Percentiles rank a stretch among this genome's conserved stretches.
phyloP scores from a whole-genome alignment of 2,888 invertebrate species.

The Calliscelio sp. region DNA sequence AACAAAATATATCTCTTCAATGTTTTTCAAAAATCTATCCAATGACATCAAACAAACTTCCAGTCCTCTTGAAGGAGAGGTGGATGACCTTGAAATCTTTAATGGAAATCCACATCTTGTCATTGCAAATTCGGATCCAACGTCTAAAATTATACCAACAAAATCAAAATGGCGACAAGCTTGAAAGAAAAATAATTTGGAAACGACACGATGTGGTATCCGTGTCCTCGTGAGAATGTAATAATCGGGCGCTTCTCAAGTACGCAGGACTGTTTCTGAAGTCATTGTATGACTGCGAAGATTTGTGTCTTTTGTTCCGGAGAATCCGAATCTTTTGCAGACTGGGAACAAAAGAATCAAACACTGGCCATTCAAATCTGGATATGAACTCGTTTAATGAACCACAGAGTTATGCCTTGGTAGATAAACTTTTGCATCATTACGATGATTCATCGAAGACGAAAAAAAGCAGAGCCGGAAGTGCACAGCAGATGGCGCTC shows the following conservation, averaged over 20 bases:
- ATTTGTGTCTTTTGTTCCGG: constrained; percentile 56
- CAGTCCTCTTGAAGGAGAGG: no score
- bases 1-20: no score
- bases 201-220: not conserved
- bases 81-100: no score
- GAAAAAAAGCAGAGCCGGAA: not conserved
- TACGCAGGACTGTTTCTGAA: constrained; percentile 33
- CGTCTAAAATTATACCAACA: no score
- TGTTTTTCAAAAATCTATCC: no score
- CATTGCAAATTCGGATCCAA: no score
- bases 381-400: constrained; percentile 53
- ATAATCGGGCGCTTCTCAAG: constrained; percentile 31
- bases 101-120: no score
- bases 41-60: no score
- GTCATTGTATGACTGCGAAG: constrained; percentile 54
- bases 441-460: constrained; percentile 14
- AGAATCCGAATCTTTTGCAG: constrained; percentile 45
- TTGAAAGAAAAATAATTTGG: constrained; percentile 24
- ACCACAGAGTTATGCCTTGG: constrained; percentile 25
- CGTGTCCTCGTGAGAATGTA: constrained; percentile 34
- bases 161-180: not conserved
- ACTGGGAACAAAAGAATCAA: constrained; percentile 52
- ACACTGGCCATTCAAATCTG: constrained; percentile 41
- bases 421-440: constrained; percentile 38
- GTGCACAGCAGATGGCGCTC: constrained; percentile 4